Evolutionary conservation across 37 sponge, comb jelly and placozoan species (phyloP), one percentile per base, ranked within the genome.

Genomic region (Chondrilla cf. caribensis): DNA sequence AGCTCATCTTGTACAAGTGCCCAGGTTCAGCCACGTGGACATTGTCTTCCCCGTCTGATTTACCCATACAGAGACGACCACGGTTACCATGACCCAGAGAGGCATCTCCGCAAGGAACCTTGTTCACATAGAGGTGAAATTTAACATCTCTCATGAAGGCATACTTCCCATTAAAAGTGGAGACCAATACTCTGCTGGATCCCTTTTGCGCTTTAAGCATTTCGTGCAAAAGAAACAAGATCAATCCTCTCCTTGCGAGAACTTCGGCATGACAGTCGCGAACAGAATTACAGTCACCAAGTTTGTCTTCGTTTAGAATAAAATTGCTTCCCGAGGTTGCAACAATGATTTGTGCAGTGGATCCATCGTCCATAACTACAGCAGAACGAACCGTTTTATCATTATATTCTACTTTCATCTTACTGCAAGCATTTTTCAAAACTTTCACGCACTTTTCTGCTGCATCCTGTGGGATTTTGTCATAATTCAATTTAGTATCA

Each of bases 81-180:
- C 6, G 2, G 9, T 22, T 25, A 43, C 24, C 6, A 40, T 9
- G 9, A 2, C 42, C n/a, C 15, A 73, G 15, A 43, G 42, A 18
- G 19, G 76, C 76, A 73, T 73, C 44, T 6, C 76, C 76, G 40
- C 76, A 73, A 73, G 76, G 76, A 15, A 40, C 44, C 6, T 73
- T 73, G 41, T 43, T 73, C 42, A 73, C 76, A 73, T 36, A 73
- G 2, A 73, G 76, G 24, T 73, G 76, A 14, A 73, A 73, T 18
- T 40, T 1, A 1, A 73, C 76, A 43, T 43, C 76, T 73, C 40
- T n/a, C 24, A 6, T 38, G 9, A 73, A 19, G 41, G 39, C 15
- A 6, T 40, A 73, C 43, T 43, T 40, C n/a, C 14, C 25, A n/a
- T 39, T 43, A n/a, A 40, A 1, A 17, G 2, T 37, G 3, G 17